phyloP scores from a whole-genome alignment of 2,113 vertebrate species.

The Plestiodon gilberti region DNA sequence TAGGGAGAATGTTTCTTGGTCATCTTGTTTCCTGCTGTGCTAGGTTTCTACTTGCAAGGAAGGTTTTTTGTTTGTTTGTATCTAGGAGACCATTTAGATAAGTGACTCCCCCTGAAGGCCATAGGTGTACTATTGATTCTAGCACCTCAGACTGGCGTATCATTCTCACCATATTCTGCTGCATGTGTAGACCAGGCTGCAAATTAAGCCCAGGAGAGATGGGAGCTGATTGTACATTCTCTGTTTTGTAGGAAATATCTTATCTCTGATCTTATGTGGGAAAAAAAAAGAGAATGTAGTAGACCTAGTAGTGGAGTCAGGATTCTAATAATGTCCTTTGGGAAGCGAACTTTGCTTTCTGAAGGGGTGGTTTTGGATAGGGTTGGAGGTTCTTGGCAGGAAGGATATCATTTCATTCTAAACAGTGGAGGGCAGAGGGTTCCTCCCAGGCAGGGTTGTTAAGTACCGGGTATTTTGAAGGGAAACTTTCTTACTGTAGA shows the following conservation, averaged over 20 bases:
- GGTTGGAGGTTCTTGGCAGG: not conserved
- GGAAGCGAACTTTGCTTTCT: not conserved
- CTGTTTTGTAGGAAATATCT: not conserved
- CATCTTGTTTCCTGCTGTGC: not conserved
- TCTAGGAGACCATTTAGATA: not conserved
- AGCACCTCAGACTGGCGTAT: not conserved
- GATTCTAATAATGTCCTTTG: constrained; percentile 20
- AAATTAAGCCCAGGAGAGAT: constrained; percentile 1
- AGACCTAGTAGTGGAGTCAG: not conserved
- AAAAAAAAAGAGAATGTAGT: not conserved
- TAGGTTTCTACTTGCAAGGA: not conserved
- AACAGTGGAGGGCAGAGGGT: not conserved
- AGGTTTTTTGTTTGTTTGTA: not conserved
- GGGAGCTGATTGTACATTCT: not conserved
- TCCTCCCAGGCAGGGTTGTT: not conserved
- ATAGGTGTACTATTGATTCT: not conserved
- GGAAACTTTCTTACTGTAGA: not conserved
- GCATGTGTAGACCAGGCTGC: not conserved
- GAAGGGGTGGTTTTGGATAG: not conserved
- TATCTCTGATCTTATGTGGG: not conserved
- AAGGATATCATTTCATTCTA: not conserved
- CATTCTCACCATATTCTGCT: not conserved
- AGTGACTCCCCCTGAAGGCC: not conserved
- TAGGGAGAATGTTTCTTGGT: not conserved
- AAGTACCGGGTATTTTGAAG: not conserved